These are phyloP conservation scores for Montipora capricornis DNA, from an alignment of 64 coral and sea anemone species.

Conservation along the genomic window DNA sequence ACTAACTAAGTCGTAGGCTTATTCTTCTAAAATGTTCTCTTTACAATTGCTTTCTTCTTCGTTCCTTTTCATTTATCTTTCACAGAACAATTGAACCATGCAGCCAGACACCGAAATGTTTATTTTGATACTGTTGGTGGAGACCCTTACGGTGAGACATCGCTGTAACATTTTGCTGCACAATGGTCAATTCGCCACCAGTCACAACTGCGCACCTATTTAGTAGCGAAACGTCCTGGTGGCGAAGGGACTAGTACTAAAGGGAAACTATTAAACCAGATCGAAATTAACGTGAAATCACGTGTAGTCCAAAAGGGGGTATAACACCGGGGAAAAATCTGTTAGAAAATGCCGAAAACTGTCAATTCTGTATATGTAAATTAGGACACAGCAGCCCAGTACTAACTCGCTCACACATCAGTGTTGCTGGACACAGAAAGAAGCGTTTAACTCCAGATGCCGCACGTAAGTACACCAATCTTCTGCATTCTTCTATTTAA, in stretches of 20 bases:
- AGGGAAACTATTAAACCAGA: too few relatives aligned
- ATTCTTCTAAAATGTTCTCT: not conserved
- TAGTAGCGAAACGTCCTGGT: too few relatives aligned
- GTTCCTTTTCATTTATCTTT: not conserved
- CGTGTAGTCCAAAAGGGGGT: too few relatives aligned
- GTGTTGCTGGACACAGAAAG: constrained; percentile 25
- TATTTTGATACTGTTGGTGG: constrained; percentile 78
- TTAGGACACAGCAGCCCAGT: constrained; percentile 62
- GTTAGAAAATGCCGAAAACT: too few relatives aligned
- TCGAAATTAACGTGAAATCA: too few relatives aligned
- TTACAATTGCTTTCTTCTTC: not conserved
- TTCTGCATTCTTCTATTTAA: too few relatives aligned
- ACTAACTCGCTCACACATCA: constrained; percentile 49
- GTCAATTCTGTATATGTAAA: not conserved
- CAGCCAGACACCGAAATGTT: constrained; percentile 91
- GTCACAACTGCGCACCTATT: too few relatives aligned
- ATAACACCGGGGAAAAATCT: too few relatives aligned
- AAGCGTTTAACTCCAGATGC: constrained; percentile 30
- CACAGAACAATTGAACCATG: constrained; percentile 82
- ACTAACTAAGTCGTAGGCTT: not conserved
- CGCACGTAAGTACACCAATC: too few relatives aligned
- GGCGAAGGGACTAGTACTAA: too few relatives aligned
- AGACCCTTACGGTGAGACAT: constrained; percentile 82
- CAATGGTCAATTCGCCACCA: too few relatives aligned
- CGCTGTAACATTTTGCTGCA: not conserved